Percentiles rank a stretch among this genome's conserved stretches.
Evolutionary conservation across 37 sponge, comb jelly and placozoan genomes (phyloP).

Genomic region (Crambe crambe): DNA sequence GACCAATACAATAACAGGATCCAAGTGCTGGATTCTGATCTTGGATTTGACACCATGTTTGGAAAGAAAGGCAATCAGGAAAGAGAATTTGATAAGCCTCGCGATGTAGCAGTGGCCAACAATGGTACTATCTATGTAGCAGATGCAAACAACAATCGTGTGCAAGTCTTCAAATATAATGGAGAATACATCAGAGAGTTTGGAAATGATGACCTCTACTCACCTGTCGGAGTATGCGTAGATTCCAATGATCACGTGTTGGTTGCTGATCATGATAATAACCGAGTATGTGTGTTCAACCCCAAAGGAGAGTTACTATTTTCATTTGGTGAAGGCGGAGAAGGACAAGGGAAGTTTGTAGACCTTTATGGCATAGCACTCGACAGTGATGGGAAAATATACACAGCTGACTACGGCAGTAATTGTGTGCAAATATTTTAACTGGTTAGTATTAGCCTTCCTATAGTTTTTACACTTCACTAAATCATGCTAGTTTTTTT

Average conservation of each 20-base stretch:
- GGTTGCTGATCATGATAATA: neutral
- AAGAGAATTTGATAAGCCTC: neutral
- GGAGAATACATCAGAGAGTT: neutral
- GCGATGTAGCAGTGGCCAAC: neutral
- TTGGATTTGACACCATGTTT: conserved; percentile 33
- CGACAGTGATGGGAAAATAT: conserved; percentile 43
- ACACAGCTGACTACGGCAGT: conserved; percentile 48
- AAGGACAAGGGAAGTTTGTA: conserved; percentile 47
- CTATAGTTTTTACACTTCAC: no score
- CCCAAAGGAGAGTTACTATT: neutral
- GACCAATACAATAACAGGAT: conserved; percentile 57
- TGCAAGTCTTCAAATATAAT: neutral
- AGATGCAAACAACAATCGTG: neutral
- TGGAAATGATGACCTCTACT: neutral
- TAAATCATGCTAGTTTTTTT: no score
- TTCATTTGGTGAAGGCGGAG: conserved; percentile 37
- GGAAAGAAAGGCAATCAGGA: neutral
- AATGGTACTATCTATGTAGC: neutral
- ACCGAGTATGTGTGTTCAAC: neutral
- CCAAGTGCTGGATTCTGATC: conserved; percentile 55
- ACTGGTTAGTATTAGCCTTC: no score
- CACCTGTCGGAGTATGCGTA: neutral
- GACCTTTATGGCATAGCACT: conserved; percentile 37
- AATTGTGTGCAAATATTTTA: conserved; percentile 64
- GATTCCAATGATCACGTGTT: neutral